Evolutionary conservation across 2,888 invertebrate genomes (phyloP).

Genomic region (Calliopum simillimum): DNA sequence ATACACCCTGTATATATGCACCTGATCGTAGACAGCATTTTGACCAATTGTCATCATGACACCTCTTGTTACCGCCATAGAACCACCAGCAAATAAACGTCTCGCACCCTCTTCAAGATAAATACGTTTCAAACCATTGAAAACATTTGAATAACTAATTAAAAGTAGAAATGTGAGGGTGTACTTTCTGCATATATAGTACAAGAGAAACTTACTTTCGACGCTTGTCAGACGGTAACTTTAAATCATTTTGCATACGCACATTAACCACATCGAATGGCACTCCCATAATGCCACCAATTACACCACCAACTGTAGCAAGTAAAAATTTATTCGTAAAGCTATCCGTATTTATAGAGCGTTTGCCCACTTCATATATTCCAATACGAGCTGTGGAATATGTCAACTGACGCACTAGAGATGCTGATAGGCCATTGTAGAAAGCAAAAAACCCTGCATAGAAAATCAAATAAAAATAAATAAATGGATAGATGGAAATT

Average conservation of each 20-base stretch:
- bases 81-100: conserved; percentile 86
- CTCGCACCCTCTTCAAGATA: conserved; percentile 81
- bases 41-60: conserved; percentile 97
- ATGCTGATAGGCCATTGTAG: conserved; percentile 95
- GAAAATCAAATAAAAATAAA: background rate
- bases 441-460: conserved; percentile 71
- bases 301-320: conserved; percentile 86
- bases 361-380: conserved; percentile 78
- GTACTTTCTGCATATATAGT: background rate
- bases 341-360: conserved; percentile 62
- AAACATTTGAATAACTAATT: conserved; percentile 90
- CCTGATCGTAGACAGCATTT: conserved; percentile 95
- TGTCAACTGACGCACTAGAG: conserved; percentile 89
- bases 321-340: conserved; percentile 73
- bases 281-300: conserved; percentile 92
- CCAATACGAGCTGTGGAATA: conserved; percentile 91
- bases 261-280: conserved; percentile 98
- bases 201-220: conserved; percentile 94
- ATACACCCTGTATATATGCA: conserved; percentile 62
- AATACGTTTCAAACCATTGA: conserved; percentile 89
- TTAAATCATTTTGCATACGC: conserved; percentile 98
- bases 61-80: conserved; percentile 89
- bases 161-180: conserved; percentile 50
- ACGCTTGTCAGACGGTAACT: conserved; percentile 82
- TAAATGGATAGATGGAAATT: background rate